Percentiles rank a stretch among this genome's conserved stretches.
Evolutionary conservation across 2,888 invertebrate genomes (phyloP).

Genomic region (Oxyteleia sp.): DNA sequence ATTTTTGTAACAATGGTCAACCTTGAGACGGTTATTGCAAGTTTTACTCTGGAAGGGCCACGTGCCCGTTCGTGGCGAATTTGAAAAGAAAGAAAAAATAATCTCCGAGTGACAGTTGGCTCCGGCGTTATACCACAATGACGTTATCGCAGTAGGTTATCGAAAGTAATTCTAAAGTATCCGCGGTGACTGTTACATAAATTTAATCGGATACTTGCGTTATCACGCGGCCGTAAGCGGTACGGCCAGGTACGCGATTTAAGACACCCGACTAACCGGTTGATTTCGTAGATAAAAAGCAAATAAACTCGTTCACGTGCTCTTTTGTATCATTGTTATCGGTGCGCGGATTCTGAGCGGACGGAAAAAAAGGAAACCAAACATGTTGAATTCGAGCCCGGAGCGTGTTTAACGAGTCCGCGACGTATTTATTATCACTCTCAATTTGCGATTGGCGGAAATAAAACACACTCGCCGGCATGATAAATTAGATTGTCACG

Average conservation of each 20-base stretch:
- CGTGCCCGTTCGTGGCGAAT: constrained; percentile 36
- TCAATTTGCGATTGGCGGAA: constrained; percentile 42
- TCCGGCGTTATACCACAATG: constrained; percentile 48
- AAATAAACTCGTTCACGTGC: constrained; percentile 65
- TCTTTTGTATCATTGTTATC: constrained; percentile 70
- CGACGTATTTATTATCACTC: constrained; percentile 25
- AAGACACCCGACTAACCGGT: constrained; percentile 72
- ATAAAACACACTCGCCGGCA: constrained; percentile 21
- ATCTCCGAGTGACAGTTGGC: too few species aligned
- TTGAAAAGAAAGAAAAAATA: constrained; percentile 36
- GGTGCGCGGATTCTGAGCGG: constrained; percentile 31
- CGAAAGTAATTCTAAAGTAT: constrained; percentile 73
- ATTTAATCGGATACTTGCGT: constrained; percentile 81
- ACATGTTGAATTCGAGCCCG: constrained; percentile 7
- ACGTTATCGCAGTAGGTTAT: constrained; percentile 74
- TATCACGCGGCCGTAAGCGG: constrained; percentile 74
- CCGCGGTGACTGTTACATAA: constrained; percentile 81
- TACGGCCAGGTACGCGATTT: constrained; percentile 76
- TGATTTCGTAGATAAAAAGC: constrained; percentile 71
- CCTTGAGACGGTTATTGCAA: too few species aligned
- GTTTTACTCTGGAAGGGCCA: too few species aligned
- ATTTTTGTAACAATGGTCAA: too few species aligned
- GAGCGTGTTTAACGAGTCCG: constrained; percentile 38
- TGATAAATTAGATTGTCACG: constrained; percentile 55
- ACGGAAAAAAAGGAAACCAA: constrained; percentile 1